These are phyloP conservation scores for Pammene aurita DNA, from an alignment of 2,888 invertebrate genomes.

Conservation along the genomic window DNA sequence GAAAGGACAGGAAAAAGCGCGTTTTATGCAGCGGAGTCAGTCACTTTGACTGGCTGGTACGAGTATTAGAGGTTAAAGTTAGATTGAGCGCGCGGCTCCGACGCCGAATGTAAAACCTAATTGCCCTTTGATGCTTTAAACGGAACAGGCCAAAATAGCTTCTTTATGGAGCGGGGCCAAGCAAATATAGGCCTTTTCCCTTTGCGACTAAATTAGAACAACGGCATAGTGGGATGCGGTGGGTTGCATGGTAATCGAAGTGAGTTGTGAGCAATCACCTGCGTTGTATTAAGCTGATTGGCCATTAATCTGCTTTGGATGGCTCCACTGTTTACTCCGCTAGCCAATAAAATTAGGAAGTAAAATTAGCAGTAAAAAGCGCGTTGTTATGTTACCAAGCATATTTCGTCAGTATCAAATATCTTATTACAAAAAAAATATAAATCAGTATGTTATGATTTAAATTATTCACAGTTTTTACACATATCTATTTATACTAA, in stretches of 20 bases:
- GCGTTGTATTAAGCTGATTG: conserved; percentile 69
- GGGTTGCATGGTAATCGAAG: conserved; percentile 68
- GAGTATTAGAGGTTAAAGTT: conserved; percentile 69
- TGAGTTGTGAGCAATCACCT: conserved; percentile 76
- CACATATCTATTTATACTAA: no score
- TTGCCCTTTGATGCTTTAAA: conserved; percentile 78
- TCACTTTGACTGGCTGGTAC: conserved; percentile 50
- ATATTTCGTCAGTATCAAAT: neutral
- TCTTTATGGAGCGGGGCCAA: conserved; percentile 46
- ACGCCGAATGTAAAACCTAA: conserved; percentile 76
- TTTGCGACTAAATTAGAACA: conserved; percentile 26
- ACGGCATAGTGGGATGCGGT: conserved; percentile 43
- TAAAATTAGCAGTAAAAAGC: neutral
- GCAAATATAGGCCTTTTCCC: conserved; percentile 49
- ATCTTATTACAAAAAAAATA: neutral
- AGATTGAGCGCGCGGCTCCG: conserved; percentile 68
- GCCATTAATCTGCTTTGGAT: conserved; percentile 68
- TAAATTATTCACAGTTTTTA: no score
- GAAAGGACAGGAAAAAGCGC: conserved; percentile 33
- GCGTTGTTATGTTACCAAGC: no score
- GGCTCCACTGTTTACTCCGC: conserved; percentile 42
- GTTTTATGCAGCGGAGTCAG: conserved; percentile 48
- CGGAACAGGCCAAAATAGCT: conserved; percentile 69
- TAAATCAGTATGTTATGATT: no score
- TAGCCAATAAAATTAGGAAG: neutral